These are phyloP conservation scores for Brevipalpus yothersi DNA, from an alignment of 1,140 invertebrate genomes.

Conservation along the genomic window DNA sequence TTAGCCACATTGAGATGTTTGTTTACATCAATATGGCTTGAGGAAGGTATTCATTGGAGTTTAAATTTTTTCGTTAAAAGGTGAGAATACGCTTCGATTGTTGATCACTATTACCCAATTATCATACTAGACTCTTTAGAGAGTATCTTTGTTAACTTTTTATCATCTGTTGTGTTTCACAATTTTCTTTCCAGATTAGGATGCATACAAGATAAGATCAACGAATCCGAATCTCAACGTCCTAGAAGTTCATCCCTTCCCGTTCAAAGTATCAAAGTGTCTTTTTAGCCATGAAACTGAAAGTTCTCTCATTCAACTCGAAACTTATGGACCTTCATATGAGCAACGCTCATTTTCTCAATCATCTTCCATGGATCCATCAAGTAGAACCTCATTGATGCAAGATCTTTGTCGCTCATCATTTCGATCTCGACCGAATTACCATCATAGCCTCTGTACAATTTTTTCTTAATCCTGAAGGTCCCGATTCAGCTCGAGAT, in stretches of 20 bases:
- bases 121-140: no score
- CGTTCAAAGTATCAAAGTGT: constrained; percentile 40
- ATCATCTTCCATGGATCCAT: not conserved
- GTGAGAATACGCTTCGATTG: constrained; percentile 22
- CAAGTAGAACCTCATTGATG: constrained; percentile 22
- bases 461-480: constrained; percentile 15
- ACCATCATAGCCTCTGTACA: constrained; percentile 14
- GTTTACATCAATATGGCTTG: constrained; percentile 90
- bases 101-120: not conserved
- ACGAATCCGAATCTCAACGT: constrained; percentile 40
- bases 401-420: constrained; percentile 12
- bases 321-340: not conserved
- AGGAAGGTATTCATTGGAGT: constrained; percentile 92
- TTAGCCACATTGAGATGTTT: constrained; percentile 81
- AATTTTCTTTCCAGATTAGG: constrained; percentile 34
- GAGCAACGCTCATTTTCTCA: not conserved
- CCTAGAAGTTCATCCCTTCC: constrained; percentile 71
- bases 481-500: constrained; percentile 7
- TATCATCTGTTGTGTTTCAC: not conserved
- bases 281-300: not conserved
- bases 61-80: constrained; percentile 72
- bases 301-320: not conserved
- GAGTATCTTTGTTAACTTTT: not conserved
- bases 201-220: constrained; percentile 50
- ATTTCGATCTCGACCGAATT: no score